phyloP scores from a whole-genome alignment of 2,888 invertebrate species.

The Biston betularia region DNA sequence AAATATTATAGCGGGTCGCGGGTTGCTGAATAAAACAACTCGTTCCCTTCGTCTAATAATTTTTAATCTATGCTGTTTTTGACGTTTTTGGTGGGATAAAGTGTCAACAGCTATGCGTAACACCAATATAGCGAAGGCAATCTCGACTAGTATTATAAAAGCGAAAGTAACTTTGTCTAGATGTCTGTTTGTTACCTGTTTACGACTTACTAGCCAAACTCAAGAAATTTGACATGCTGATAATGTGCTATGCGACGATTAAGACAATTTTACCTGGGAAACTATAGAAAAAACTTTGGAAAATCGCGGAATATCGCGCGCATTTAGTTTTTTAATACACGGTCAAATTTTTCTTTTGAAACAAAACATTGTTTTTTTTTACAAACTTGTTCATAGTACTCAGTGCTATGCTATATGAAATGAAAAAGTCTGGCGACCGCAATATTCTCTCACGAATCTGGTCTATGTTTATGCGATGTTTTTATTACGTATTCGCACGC shows the following conservation, averaged over 20 bases:
- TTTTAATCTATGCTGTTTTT: not conserved
- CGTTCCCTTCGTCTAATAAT: not conserved
- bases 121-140: not conserved
- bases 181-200: no score
- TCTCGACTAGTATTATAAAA: not conserved
- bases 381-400: not conserved
- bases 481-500: conserved; percentile 23
- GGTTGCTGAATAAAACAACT: no score
- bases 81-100: not conserved
- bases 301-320: no score
- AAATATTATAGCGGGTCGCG: no score
- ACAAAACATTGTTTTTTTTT: not conserved
- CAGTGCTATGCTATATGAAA: not conserved
- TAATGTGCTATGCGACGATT: no score
- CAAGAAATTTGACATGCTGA: no score
- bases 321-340: no score
- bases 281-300: no score
- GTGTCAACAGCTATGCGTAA: not conserved
- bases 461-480: conserved; percentile 14
- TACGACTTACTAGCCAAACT: no score
- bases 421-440: not conserved
- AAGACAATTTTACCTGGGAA: no score
- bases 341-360: not conserved
- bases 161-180: no score
- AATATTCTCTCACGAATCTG: conserved; percentile 9